phyloP scores from a whole-genome alignment of 2,888 invertebrate species.

The Archips crataeganus region DNA sequence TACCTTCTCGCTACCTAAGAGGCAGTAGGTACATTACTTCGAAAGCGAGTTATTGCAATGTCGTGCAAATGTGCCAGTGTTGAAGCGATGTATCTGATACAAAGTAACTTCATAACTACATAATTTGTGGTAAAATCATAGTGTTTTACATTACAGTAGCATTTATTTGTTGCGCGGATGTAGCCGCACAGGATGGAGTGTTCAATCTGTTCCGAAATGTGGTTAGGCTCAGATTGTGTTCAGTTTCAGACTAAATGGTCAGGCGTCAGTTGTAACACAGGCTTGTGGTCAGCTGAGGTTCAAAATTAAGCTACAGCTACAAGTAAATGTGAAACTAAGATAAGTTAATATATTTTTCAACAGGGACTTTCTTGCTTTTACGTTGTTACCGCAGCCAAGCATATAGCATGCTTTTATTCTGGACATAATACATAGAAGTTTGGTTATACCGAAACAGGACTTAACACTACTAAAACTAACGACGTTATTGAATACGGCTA shows the following conservation, averaged over 20 bases:
- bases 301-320: slow-evolving; percentile 12
- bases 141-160: slow-evolving; percentile 2
- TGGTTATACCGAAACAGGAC: too few relatives aligned
- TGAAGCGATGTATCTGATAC: background rate
- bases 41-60: too few relatives aligned
- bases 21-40: too few relatives aligned
- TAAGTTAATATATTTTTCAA: background rate
- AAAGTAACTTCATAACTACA: slow-evolving; percentile 1
- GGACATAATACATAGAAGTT: too few relatives aligned
- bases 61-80: too few relatives aligned
- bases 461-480: background rate
- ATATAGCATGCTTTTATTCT: too few relatives aligned
- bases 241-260: slow-evolving; percentile 5
- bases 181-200: slow-evolving; percentile 27
- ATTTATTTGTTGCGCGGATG: slow-evolving; percentile 8
- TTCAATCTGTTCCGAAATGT: slow-evolving; percentile 31
- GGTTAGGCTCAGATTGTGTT: slow-evolving; percentile 32
- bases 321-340: background rate
- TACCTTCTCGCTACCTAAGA: too few relatives aligned
- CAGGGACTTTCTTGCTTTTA: background rate
- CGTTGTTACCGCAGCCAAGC: background rate
- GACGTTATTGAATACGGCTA: background rate
- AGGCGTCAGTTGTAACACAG: background rate
- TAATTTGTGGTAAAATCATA: background rate
- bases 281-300: slow-evolving; percentile 24